These are phyloP conservation scores for Drosophila tristis DNA, from an alignment of 1,140 invertebrate species.

Conservation along the genomic window DNA sequence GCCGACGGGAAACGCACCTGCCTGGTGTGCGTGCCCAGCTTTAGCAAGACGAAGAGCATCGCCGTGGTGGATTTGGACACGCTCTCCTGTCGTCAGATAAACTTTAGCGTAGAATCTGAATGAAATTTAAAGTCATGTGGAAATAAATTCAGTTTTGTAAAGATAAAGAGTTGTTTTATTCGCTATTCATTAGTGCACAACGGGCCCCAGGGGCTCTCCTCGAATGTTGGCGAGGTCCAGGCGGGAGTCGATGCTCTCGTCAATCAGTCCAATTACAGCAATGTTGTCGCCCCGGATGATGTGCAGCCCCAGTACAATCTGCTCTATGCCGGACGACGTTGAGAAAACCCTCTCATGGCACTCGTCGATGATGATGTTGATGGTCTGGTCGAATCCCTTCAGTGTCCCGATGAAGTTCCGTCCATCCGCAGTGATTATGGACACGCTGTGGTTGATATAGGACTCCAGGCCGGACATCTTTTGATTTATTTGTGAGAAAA, in stretches of 20 bases:
- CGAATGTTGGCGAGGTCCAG: constrained; percentile 93
- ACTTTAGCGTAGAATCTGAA: constrained; percentile 84
- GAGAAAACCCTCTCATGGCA: constrained; percentile 99
- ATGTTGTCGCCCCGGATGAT: constrained; percentile 99
- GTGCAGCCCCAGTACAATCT: constrained; percentile 97
- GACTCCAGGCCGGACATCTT: constrained; percentile 93
- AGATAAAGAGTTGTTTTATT: constrained; percentile 58
- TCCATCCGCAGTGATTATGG: constrained; percentile 97
- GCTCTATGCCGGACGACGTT: constrained; percentile 94
- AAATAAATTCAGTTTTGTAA: constrained; percentile 21
- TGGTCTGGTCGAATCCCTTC: constrained; percentile 97
- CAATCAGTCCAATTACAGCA: constrained; percentile 96
- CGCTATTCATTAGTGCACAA: constrained; percentile 88
- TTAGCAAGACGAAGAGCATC: constrained; percentile 87
- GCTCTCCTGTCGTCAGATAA: constrained; percentile 87
- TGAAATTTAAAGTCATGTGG: constrained; percentile 14
- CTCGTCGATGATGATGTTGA: constrained; percentile 98
- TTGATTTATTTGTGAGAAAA: background rate
- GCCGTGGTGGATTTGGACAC: constrained; percentile 88
- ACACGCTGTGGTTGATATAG: constrained; percentile 95
- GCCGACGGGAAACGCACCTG: constrained; percentile 85
- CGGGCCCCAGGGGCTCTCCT: constrained; percentile 95
- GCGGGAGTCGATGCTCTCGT: constrained; percentile 94
- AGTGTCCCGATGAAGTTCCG: constrained; percentile 95
- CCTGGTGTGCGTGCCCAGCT: constrained; percentile 89